These are phyloP conservation scores for Polyommatus iphigenia DNA, from an alignment of 2,888 invertebrate species.

Conservation along the genomic window DNA sequence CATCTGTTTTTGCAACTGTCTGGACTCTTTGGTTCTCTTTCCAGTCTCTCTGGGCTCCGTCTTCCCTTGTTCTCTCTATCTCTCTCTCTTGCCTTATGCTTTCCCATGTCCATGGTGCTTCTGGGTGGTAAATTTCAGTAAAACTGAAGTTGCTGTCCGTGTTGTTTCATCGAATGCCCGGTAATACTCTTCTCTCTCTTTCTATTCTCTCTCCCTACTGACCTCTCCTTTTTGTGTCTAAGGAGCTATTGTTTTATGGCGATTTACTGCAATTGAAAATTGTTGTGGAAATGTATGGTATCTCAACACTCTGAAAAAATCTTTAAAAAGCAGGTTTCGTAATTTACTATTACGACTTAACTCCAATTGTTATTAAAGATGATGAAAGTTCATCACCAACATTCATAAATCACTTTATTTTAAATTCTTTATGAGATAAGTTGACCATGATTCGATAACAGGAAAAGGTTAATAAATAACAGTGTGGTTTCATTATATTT, in stretches of 20 bases:
- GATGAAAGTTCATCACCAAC: neutral
- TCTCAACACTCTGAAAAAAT: too few relatives aligned
- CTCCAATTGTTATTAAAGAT: neutral
- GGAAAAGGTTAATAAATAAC: constrained; percentile 5
- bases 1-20: neutral
- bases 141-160: neutral
- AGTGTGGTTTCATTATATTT: neutral
- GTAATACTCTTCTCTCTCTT: neutral
- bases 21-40: neutral
- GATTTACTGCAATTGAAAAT: too few relatives aligned
- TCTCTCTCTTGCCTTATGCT: too few relatives aligned
- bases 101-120: neutral
- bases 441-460: constrained; percentile 1
- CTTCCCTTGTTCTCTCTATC: too few relatives aligned
- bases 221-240: too few relatives aligned
- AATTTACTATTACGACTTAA: too few relatives aligned
- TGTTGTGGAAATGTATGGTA: too few relatives aligned
- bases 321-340: too few relatives aligned
- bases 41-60: too few relatives aligned
- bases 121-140: neutral
- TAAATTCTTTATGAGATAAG: neutral
- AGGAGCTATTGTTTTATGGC: too few relatives aligned
- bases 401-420: neutral
- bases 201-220: too few relatives aligned
- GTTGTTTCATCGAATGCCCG: neutral